Percentiles rank a stretch among this genome's conserved stretches.
phyloP scores from a whole-genome alignment of 2,797 vertebrate genomes.

The Sparus aurata region DNA sequence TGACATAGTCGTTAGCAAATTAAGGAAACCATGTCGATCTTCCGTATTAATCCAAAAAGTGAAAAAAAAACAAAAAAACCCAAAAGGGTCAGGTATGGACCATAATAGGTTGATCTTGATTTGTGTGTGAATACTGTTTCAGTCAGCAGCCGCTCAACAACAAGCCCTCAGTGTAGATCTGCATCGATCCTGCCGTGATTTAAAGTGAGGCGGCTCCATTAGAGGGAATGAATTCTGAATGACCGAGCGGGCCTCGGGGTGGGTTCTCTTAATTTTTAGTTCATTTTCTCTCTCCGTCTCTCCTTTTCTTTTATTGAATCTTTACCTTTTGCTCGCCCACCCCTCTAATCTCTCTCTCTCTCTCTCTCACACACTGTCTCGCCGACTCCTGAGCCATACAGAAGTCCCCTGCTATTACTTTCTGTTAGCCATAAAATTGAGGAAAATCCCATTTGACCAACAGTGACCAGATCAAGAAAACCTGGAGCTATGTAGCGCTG shows the following conservation, averaged over 20 bases:
- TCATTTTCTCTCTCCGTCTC: neutral
- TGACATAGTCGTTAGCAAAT: neutral
- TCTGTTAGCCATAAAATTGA: constrained; percentile 36
- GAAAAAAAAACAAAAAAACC: neutral
- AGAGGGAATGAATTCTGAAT: constrained; percentile 51
- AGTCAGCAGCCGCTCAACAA: constrained; percentile 4
- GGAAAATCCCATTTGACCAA: constrained; percentile 40
- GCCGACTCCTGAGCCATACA: neutral
- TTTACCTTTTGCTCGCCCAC: neutral
- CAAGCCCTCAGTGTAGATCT: constrained; percentile 19
- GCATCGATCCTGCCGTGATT: constrained; percentile 47
- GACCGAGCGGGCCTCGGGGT: constrained; percentile 30
- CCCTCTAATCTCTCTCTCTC: constrained; percentile 2
- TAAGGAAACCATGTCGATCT: neutral
- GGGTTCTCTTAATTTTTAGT: constrained; percentile 17
- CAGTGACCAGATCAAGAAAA: constrained; percentile 34
- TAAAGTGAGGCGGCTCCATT: constrained; percentile 41
- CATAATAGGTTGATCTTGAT: neutral
- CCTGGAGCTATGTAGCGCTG: constrained; percentile 8
- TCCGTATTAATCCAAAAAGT: neutral
- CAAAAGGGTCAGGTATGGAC: neutral
- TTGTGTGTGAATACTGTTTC: constrained; percentile 20
- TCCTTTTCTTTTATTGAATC: neutral
- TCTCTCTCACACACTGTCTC: no score
- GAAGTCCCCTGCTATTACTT: constrained; percentile 17